Percentiles rank a stretch among this genome's conserved stretches.
Evolutionary conservation across 2,888 invertebrate species (phyloP).

Genomic region (Teinopalpus imperialis): DNA sequence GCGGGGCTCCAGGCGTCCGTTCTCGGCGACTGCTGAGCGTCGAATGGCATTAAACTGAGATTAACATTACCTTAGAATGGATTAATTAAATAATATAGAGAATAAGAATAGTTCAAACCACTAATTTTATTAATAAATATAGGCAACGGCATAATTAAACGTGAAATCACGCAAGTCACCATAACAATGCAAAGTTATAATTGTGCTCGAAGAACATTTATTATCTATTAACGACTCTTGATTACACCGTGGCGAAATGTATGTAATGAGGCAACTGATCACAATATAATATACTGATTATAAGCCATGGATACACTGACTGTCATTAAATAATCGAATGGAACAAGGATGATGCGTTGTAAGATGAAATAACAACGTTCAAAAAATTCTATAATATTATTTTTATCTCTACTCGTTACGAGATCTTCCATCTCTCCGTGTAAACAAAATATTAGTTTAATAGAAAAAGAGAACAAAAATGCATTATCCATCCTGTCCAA

Average conservation of each 20-base stretch:
- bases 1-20: too few species aligned
- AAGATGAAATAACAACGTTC: background rate
- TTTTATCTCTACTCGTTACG: too few species aligned
- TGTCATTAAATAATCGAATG: background rate
- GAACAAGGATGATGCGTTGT: too few species aligned
- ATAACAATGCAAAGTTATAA: constrained; percentile 11
- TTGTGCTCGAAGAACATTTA: constrained; percentile 13
- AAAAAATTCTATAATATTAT: too few species aligned
- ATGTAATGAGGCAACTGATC: constrained; percentile 15
- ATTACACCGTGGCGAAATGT: constrained; percentile 20
- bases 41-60: too few species aligned
- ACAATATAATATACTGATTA: constrained; percentile 14
- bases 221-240: constrained; percentile 20
- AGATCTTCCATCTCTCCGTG: too few species aligned
- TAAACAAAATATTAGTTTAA: too few species aligned
- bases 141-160: constrained; percentile 11
- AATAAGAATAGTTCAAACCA: constrained; percentile 3
- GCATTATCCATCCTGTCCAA: too few species aligned
- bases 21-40: too few species aligned
- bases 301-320: background rate
- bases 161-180: constrained; percentile 21
- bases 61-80: background rate
- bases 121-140: constrained; percentile 10
- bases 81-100: background rate
- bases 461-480: too few species aligned